Conservation (phyloP, 2,888 invertebrate genomes). For the Cordilura impudica region DNA sequence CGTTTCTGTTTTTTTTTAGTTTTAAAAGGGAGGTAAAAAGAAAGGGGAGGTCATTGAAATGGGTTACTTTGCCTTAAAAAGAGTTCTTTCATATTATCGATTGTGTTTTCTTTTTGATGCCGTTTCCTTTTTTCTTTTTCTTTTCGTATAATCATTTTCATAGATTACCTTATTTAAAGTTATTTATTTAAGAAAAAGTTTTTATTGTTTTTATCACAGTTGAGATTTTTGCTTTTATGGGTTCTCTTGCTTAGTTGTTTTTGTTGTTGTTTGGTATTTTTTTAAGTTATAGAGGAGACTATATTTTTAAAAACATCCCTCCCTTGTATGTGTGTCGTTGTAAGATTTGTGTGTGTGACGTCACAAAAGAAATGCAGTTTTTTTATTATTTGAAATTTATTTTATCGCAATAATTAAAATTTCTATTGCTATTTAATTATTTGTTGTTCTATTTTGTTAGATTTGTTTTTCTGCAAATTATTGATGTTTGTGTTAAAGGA, state of each 20-base stretch:
- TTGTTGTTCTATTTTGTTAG: too few relatives aligned
- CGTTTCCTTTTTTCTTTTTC: slow-evolving; percentile 53
- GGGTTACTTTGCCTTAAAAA: slow-evolving; percentile 46
- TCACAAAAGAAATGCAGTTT: slow-evolving; percentile 26
- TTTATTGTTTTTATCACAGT: slow-evolving; percentile 29
- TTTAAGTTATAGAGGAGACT: too few relatives aligned
- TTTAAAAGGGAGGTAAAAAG: neutral
- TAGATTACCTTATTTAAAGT: slow-evolving; percentile 22
- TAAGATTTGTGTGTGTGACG: slow-evolving; percentile 2
- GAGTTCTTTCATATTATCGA: slow-evolving; percentile 50
- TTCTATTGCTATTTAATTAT: neutral
- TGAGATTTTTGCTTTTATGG: neutral
- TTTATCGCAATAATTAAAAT: neutral
- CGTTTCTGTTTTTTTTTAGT: neutral
- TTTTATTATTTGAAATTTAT: neutral
- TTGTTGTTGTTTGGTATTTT: neutral
- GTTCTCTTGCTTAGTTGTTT: neutral
- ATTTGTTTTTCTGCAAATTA: too few relatives aligned
- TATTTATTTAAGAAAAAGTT: slow-evolving; percentile 44
- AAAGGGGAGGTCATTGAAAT: slow-evolving; percentile 27
- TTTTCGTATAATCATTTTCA: slow-evolving; percentile 37
- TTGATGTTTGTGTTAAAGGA: too few relatives aligned
- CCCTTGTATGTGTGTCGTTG: neutral
- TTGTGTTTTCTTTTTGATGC: slow-evolving; percentile 63
- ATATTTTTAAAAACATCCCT: neutral